Percentiles rank a stretch among this genome's conserved stretches.
Evolutionary conservation across 2,888 invertebrate species (phyloP).

Genomic region (Platycheirus albimanus): DNA sequence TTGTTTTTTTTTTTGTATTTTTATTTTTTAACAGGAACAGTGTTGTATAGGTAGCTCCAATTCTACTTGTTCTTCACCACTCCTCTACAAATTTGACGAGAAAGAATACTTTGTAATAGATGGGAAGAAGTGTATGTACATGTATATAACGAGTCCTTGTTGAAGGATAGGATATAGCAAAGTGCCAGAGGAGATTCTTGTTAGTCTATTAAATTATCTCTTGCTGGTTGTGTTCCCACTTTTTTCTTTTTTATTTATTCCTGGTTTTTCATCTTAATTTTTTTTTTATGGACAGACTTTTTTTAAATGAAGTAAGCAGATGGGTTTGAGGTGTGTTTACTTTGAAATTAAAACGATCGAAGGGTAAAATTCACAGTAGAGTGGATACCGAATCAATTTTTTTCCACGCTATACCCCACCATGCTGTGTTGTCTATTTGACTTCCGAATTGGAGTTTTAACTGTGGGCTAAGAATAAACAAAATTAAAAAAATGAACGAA

Average conservation of each 20-base stretch:
- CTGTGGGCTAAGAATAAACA: constrained; percentile 42
- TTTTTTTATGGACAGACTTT: constrained; percentile 24
- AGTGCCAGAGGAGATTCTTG: constrained; percentile 71
- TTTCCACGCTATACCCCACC: neutral
- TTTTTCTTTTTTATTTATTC: constrained; percentile 24
- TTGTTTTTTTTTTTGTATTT: constrained; percentile 26
- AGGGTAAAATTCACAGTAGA: constrained; percentile 65
- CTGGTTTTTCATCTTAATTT: constrained; percentile 4
- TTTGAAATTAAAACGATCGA: constrained; percentile 72
- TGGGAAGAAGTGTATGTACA: constrained; percentile 38
- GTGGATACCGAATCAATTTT: constrained; percentile 67
- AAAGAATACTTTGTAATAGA: constrained; percentile 67
- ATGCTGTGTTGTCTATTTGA: constrained; percentile 59
- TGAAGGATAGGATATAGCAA: constrained; percentile 56
- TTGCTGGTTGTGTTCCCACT: constrained; percentile 44
- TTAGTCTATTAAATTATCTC: constrained; percentile 74
- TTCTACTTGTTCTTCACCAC: neutral
- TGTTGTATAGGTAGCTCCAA: neutral
- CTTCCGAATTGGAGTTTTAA: constrained; percentile 66
- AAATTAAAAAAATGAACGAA: constrained; percentile 38
- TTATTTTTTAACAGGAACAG: neutral
- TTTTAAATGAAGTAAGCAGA: neutral
- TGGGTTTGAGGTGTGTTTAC: constrained; percentile 63
- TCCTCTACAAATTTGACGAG: neutral
- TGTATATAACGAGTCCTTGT: constrained; percentile 9